Conservation (phyloP, 2,888 invertebrate species). For the Perizoma affinitatum region DNA sequence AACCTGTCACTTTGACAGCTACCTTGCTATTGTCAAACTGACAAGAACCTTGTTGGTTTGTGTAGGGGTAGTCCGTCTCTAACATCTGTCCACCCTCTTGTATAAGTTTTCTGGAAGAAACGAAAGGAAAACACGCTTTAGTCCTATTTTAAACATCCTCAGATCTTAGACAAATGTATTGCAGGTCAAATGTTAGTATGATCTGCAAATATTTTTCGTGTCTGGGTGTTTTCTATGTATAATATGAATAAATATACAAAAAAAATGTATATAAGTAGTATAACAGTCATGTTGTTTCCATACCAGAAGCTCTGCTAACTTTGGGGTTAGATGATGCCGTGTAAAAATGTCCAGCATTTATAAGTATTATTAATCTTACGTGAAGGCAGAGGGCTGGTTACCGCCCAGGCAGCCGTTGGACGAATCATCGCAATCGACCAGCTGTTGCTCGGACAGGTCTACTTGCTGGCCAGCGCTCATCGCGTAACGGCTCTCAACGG, state of each 20-base stretch:
- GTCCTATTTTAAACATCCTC: no score
- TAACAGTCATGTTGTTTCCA: no score
- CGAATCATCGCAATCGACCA: slow-evolving; percentile 4
- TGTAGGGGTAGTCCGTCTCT: slow-evolving; percentile 2
- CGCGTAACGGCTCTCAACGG: background rate
- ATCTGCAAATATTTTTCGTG: no score
- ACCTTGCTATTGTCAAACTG: slow-evolving; percentile 1
- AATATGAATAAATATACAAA: no score
- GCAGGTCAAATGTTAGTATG: no score
- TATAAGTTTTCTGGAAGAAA: slow-evolving; percentile 1
- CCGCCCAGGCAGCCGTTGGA: background rate
- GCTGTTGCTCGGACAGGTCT: slow-evolving; percentile 3
- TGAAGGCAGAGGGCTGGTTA: background rate
- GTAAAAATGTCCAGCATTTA: no score
- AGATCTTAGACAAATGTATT: no score
- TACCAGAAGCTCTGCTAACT: no score
- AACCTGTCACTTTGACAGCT: background rate
- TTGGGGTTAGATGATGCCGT: no score
- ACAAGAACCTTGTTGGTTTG: background rate
- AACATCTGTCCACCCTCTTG: slow-evolving; percentile 2
- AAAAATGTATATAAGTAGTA: no score
- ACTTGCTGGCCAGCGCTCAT: background rate
- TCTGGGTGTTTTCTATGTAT: no score
- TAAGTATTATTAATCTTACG: background rate
- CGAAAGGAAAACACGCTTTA: no score